These are phyloP conservation scores for Papilio aristodemus DNA, from an alignment of 1,140 invertebrate genomes.

Conservation along the genomic window DNA sequence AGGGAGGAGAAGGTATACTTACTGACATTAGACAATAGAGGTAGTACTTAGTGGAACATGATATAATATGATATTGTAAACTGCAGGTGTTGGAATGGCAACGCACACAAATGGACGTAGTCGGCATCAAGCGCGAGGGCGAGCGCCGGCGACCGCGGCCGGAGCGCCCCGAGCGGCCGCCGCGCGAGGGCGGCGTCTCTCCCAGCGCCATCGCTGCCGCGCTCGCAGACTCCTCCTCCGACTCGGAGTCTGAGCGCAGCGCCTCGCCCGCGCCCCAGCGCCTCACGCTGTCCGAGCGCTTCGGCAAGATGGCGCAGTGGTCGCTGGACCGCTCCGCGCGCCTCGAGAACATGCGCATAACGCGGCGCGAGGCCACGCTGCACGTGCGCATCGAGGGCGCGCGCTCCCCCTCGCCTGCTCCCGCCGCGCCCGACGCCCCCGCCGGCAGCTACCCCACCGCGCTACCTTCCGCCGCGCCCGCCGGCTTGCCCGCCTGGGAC, in stretches of 20 bases:
- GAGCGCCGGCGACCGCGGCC: constrained; percentile 45
- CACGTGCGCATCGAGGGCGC: constrained; percentile 85
- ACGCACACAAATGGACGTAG: constrained; percentile 63
- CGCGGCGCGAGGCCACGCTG: constrained; percentile 83
- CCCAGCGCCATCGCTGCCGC: constrained; percentile 69
- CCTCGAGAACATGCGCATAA: constrained; percentile 92
- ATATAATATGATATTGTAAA: background rate
- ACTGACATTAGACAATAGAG: too few species aligned
- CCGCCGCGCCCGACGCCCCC: constrained; percentile 43
- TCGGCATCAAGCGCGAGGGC: constrained; percentile 72
- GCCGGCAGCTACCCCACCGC: constrained; percentile 88
- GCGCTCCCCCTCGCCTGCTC: constrained; percentile 73
- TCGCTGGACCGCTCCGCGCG: constrained; percentile 89
- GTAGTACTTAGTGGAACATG: too few species aligned
- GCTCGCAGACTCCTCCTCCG: constrained; percentile 54
- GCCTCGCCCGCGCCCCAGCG: constrained; percentile 69
- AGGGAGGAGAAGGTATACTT: constrained; percentile 39
- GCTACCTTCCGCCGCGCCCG: constrained; percentile 86
- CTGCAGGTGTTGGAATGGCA: constrained; percentile 75
- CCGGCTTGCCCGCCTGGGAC: constrained; percentile 89
- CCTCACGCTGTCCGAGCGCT: constrained; percentile 88
- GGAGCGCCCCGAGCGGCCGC: constrained; percentile 32
- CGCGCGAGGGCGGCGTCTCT: constrained; percentile 51
- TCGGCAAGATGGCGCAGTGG: constrained; percentile 95
- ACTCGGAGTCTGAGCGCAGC: constrained; percentile 59